A percentile compares a stretch with the other conserved stretches of the same genome.
These are phyloP conservation scores for Gymnocephalus cernua DNA, from an alignment of 2,113 vertebrate species.

Conservation along the genomic window DNA sequence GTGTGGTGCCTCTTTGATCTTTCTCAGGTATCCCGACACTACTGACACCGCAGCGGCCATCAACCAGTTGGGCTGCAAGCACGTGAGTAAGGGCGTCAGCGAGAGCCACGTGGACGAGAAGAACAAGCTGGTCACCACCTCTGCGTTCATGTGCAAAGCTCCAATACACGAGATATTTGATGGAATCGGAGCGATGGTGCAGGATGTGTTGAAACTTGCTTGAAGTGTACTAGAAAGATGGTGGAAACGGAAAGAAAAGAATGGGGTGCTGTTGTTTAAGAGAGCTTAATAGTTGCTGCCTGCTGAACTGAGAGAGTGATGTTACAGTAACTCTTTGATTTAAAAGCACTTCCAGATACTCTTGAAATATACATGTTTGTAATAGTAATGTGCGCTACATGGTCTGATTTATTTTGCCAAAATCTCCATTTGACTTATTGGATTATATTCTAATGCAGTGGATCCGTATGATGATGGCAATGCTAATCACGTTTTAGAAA, in stretches of 20 bases:
- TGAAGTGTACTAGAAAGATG: slow-evolving; percentile 15
- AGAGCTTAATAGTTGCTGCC: not conserved
- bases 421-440: not conserved
- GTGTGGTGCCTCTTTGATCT: not conserved
- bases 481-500: slow-evolving; percentile 8
- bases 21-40: slow-evolving; percentile 84
- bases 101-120: slow-evolving; percentile 85
- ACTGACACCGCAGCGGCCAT: slow-evolving; percentile 82
- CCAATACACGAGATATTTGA: slow-evolving; percentile 86
- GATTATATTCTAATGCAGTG: not conserved
- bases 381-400: not conserved
- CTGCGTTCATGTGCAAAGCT: slow-evolving; percentile 87
- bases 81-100: slow-evolving; percentile 82
- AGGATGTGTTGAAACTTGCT: slow-evolving; percentile 82
- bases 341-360: slow-evolving; percentile 26
- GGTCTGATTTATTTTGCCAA: not conserved
- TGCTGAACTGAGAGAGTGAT: not conserved
- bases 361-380: not conserved
- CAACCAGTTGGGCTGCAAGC: slow-evolving; percentile 83
- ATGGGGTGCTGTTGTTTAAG: not conserved
- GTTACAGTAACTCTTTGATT: not conserved
- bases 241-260: not conserved
- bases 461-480: not conserved
- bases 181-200: slow-evolving; percentile 84
- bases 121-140: slow-evolving; percentile 85